Conservation (phyloP, 1,140 invertebrate genomes). For the Sesamia nonagrioides region DNA sequence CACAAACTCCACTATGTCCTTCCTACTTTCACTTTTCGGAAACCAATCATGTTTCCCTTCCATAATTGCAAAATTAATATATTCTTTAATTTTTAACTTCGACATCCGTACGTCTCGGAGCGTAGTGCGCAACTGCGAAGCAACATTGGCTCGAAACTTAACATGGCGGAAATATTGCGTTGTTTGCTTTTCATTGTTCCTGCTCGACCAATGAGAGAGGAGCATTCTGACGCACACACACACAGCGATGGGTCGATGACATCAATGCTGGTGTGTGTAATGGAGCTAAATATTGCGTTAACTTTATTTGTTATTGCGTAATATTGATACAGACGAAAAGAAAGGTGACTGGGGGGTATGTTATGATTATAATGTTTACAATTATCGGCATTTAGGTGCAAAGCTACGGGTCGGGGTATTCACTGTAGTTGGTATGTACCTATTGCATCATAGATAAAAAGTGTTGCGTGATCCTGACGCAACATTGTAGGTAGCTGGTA, state of each 20-base stretch:
- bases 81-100: background rate
- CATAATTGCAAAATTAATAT: slow-evolving; percentile 24
- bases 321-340: slow-evolving; percentile 6
- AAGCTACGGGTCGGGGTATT: too few relatives aligned
- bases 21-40: slow-evolving; percentile 45
- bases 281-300: slow-evolving; percentile 22
- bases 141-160: slow-evolving; percentile 32
- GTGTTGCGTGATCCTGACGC: background rate
- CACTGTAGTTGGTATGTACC: background rate
- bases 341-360: background rate
- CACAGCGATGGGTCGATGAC: slow-evolving; percentile 21
- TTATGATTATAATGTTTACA: background rate
- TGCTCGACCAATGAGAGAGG: slow-evolving; percentile 24
- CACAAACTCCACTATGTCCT: slow-evolving; percentile 55
- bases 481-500: background rate
- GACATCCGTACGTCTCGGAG: slow-evolving; percentile 27
- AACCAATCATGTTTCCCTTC: slow-evolving; percentile 42
- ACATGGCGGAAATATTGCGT: slow-evolving; percentile 46
- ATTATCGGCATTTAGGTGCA: too few relatives aligned
- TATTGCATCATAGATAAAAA: background rate
- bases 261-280: background rate
- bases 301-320: slow-evolving; percentile 42
- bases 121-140: slow-evolving; percentile 44
- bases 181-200: background rate
- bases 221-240: slow-evolving; percentile 24